A percentile compares a stretch with the other conserved stretches of the same genome.
Conservation (phyloP, 2,888 invertebrate genomes). For the Oscheius sp. region DNA sequence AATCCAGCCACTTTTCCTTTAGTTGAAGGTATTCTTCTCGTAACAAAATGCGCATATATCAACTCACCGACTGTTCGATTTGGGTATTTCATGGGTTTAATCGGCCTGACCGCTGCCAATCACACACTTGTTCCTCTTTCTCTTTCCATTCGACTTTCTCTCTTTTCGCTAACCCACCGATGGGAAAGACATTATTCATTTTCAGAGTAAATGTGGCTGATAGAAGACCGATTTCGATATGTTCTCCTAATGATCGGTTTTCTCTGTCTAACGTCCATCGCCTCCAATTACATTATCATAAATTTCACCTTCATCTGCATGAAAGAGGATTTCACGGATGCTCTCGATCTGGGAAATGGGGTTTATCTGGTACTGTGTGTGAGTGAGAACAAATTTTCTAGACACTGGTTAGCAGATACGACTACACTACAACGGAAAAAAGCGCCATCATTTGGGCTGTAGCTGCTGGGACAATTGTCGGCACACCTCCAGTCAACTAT, state of each 20-base stretch:
- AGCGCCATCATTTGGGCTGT: conserved; percentile 63
- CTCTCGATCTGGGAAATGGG: conserved; percentile 44
- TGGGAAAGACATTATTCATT: too few relatives aligned
- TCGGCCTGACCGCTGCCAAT: too few relatives aligned
- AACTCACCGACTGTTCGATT: too few relatives aligned
- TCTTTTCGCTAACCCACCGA: too few relatives aligned
- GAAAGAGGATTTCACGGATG: conserved; percentile 56
- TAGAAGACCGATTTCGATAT: conserved; percentile 47
- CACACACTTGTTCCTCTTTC: too few relatives aligned
- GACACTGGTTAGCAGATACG: conserved; percentile 55
- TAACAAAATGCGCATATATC: too few relatives aligned
- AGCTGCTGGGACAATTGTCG: conserved; percentile 63
- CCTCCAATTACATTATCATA: conserved; percentile 60
- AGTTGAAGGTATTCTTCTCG: too few relatives aligned
- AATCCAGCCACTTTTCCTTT: too few relatives aligned
- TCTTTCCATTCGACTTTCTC: too few relatives aligned
- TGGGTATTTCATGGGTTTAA: too few relatives aligned
- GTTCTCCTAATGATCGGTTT: conserved; percentile 50
- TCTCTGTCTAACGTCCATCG: conserved; percentile 54
- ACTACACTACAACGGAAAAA: conserved; percentile 59
- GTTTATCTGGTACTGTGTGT: conserved; percentile 25
- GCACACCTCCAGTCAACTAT: conserved; percentile 64
- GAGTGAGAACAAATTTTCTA: conserved; percentile 35
- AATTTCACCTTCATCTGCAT: conserved; percentile 66
- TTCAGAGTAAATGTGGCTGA: conserved; percentile 5